A percentile compares a stretch with the other conserved stretches of the same genome.
Conservation (phyloP, 2,797 vertebrate genomes). For the Mionectes olivaceus region DNA sequence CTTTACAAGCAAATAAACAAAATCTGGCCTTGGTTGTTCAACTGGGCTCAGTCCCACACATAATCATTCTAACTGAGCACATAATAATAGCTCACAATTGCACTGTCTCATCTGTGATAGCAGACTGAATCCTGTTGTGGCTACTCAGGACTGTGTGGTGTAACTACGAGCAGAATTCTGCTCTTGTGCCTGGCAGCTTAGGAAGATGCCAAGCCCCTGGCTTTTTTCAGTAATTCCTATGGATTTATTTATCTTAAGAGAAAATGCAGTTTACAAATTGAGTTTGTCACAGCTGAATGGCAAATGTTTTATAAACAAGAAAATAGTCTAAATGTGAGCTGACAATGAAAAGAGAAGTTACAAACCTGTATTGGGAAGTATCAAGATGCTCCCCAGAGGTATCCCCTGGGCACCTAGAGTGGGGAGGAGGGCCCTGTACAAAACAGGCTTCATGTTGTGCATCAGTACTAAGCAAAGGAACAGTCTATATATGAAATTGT, state of each 20-base stretch:
- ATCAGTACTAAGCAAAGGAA: not conserved
- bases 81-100: not conserved
- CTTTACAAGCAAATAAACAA: conserved; percentile 41
- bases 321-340: not conserved
- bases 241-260: not conserved
- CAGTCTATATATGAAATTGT: rapidly evolving
- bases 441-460: not conserved
- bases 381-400: not conserved
- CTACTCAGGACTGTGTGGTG: not conserved
- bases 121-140: not conserved
- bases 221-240: conserved; percentile 15
- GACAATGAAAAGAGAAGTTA: not conserved
- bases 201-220: not conserved
- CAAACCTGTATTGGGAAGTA: not conserved
- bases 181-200: not conserved
- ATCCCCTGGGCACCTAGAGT: not conserved
- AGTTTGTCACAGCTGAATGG: not conserved
- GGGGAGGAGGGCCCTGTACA: not conserved
- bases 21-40: not conserved
- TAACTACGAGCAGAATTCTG: not conserved
- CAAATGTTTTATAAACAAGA: not conserved
- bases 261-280: not conserved
- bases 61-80: conserved; percentile 4
- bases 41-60: not conserved
- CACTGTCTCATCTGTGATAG: not conserved